phyloP scores from a whole-genome alignment of 2,797 vertebrate species.

The Coluber constrictor region DNA sequence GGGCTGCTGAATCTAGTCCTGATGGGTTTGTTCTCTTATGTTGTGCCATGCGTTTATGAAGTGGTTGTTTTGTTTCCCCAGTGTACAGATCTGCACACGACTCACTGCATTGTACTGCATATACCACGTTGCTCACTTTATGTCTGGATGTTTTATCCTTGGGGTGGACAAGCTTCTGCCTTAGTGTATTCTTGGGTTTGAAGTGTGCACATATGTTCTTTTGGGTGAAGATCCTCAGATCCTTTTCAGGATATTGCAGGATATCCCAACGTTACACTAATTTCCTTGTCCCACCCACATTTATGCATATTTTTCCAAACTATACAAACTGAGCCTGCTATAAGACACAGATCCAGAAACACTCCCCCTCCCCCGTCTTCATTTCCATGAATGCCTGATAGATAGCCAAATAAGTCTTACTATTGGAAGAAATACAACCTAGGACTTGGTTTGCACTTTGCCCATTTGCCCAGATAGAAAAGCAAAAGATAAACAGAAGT shows the following conservation, averaged over 20 bases:
- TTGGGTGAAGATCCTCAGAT: neutral
- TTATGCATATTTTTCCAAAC: neutral
- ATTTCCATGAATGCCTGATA: neutral
- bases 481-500: neutral
- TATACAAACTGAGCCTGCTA: neutral
- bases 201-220: neutral
- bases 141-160: neutral
- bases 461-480: neutral
- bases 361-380: neutral
- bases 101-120: neutral
- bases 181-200: neutral
- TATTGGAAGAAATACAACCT: neutral
- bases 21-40: neutral
- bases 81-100: neutral
- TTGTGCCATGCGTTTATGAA: neutral
- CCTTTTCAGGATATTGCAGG: neutral
- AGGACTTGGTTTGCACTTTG: neutral
- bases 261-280: neutral
- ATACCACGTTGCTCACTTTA: neutral
- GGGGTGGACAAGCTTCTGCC: neutral
- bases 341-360: neutral
- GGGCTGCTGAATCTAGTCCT: neutral
- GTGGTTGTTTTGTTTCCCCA: neutral
- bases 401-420: neutral
- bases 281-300: neutral